phyloP scores from a whole-genome alignment of 2,113 vertebrate species.

The Polypterus senegalus region DNA sequence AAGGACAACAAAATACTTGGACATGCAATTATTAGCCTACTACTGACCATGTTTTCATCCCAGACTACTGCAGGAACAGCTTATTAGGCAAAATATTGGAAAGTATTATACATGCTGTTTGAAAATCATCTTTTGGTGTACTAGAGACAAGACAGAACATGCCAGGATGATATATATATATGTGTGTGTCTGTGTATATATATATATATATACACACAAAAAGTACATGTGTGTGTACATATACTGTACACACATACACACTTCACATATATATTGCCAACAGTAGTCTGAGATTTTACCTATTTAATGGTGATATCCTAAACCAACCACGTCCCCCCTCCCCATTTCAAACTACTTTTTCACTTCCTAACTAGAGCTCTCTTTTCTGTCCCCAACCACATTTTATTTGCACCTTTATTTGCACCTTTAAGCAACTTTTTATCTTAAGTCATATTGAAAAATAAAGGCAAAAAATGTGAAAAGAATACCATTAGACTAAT shows the following conservation, averaged over 20 bases:
- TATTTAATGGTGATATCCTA: slow-evolving; percentile 1
- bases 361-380: slow-evolving; percentile 35
- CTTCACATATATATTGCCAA: background rate
- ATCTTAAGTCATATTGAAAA: background rate
- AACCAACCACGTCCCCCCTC: slow-evolving; percentile 3
- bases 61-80: no score
- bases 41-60: background rate
- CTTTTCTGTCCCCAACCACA: slow-evolving; percentile 48
- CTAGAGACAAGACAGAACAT: background rate
- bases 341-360: slow-evolving; percentile 23
- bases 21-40: slow-evolving; percentile 17
- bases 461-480: slow-evolving; percentile 53
- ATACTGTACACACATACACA: slow-evolving; percentile 39
- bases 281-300: background rate
- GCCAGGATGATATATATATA: background rate
- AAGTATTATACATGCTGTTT: background rate
- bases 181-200: background rate
- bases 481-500: slow-evolving; percentile 61
- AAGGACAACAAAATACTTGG: slow-evolving; percentile 47
- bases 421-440: background rate
- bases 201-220: slow-evolving; percentile 36
- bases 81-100: no score
- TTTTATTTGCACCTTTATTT: slow-evolving; percentile 47
- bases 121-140: background rate
- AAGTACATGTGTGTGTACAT: slow-evolving; percentile 29